Percentiles rank a stretch among this genome's conserved stretches.
Conservation (phyloP, 2,797 vertebrate species). For the Characodon lateralis region DNA sequence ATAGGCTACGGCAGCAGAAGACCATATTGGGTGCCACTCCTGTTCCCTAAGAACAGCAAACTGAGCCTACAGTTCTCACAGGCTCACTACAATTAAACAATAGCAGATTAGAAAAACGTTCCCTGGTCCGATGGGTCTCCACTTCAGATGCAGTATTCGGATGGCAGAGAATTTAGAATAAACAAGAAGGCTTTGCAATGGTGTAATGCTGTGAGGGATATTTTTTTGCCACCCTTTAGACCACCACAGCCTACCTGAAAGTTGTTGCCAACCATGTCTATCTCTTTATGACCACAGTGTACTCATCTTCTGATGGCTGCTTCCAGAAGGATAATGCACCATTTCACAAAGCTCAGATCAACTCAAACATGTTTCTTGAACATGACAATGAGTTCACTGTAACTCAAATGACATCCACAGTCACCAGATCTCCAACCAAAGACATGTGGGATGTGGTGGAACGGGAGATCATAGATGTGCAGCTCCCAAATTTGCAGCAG, state of each 20-base stretch:
- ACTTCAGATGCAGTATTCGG: too few relatives aligned
- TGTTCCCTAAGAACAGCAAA: background rate
- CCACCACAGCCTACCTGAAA: background rate
- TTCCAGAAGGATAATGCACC: slow-evolving; percentile 43
- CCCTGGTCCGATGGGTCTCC: background rate
- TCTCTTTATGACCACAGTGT: slow-evolving; percentile 40
- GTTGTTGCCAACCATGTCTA: slow-evolving; percentile 17
- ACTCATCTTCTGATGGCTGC: slow-evolving; percentile 59
- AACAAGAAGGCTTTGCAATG: too few relatives aligned
- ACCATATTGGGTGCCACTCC: background rate
- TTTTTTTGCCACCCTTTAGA: too few relatives aligned
- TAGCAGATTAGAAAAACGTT: background rate
- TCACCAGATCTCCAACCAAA: background rate
- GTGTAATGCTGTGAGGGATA: too few relatives aligned
- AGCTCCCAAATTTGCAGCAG: background rate
- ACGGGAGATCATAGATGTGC: background rate
- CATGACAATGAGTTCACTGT: background rate
- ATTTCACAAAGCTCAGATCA: slow-evolving; percentile 3
- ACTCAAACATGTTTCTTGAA: background rate
- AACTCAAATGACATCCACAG: background rate
- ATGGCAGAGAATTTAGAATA: too few relatives aligned
- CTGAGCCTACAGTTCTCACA: background rate
- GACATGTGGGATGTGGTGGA: background rate
- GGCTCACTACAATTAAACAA: background rate
- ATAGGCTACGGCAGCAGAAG: background rate